Conservation (phyloP, 2,888 invertebrate species). For the Entomobrya multifasciata region DNA sequence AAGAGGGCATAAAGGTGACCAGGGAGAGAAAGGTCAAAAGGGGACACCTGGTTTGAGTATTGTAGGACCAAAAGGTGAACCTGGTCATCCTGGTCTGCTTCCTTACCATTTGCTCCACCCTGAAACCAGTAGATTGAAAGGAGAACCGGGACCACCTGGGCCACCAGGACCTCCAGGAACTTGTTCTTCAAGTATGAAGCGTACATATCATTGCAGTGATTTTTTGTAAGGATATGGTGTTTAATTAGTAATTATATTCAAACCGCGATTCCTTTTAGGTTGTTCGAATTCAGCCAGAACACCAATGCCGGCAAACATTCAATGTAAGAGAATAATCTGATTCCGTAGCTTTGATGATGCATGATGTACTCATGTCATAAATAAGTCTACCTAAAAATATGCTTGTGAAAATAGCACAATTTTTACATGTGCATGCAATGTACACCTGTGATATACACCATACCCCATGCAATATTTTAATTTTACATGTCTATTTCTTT, state of each 20-base stretch:
- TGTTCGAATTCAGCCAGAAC: not conserved
- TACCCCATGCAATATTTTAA: no score
- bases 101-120: constrained; percentile 55
- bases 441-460: no score
- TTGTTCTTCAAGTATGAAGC: constrained; percentile 23
- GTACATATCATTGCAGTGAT: no score
- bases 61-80: constrained; percentile 61
- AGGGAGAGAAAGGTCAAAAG: constrained; percentile 41
- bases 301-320: constrained; percentile 23
- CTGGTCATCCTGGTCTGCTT: constrained; percentile 49
- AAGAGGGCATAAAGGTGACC: constrained; percentile 8
- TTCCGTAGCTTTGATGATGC: not conserved
- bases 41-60: constrained; percentile 42
- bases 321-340: not conserved
- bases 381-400: no score
- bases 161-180: constrained; percentile 43
- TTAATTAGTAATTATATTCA: no score
- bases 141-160: constrained; percentile 52
- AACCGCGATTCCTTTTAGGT: no score
- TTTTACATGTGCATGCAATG: no score
- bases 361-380: no score
- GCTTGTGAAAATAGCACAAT: no score
- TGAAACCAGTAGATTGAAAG: constrained; percentile 11
- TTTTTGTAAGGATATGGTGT: no score
- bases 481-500: no score